Evolutionary conservation across 2,797 vertebrate species (phyloP).

Genomic region (Tragelaphus oryx): DNA sequence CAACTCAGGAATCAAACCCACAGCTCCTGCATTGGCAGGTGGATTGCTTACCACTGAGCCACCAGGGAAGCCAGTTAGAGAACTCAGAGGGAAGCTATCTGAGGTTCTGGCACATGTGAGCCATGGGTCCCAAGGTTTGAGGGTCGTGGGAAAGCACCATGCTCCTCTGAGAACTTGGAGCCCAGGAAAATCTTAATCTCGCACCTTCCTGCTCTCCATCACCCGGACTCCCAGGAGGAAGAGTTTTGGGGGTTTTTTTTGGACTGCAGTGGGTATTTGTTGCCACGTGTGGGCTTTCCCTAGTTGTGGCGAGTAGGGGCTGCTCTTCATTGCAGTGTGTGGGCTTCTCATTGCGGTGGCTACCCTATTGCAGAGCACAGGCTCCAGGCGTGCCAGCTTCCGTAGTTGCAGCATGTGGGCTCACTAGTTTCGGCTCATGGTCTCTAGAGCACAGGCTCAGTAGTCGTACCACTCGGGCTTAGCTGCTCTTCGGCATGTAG

Average conservation of each 20-base stretch:
- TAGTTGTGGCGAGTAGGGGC: background rate
- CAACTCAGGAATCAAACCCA: accelerated
- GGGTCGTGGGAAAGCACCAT: background rate
- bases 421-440: background rate
- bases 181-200: background rate
- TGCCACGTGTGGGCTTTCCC: background rate
- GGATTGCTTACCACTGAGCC: background rate
- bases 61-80: background rate
- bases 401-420: background rate
- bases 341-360: background rate
- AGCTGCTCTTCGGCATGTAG: background rate
- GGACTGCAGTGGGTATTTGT: background rate
- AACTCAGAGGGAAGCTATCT: background rate
- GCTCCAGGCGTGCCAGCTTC: background rate
- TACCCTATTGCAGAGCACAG: background rate
- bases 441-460: background rate
- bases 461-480: background rate
- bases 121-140: accelerated
- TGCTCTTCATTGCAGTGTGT: background rate
- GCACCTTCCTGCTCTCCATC: background rate
- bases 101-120: accelerated
- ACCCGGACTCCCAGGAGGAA: background rate
- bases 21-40: background rate
- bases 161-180: background rate
- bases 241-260: background rate